Percentiles rank a stretch among this genome's conserved stretches.
These are phyloP conservation scores for Heteromurus nitidus DNA, from an alignment of 2,888 invertebrate genomes.

Conservation along the genomic window DNA sequence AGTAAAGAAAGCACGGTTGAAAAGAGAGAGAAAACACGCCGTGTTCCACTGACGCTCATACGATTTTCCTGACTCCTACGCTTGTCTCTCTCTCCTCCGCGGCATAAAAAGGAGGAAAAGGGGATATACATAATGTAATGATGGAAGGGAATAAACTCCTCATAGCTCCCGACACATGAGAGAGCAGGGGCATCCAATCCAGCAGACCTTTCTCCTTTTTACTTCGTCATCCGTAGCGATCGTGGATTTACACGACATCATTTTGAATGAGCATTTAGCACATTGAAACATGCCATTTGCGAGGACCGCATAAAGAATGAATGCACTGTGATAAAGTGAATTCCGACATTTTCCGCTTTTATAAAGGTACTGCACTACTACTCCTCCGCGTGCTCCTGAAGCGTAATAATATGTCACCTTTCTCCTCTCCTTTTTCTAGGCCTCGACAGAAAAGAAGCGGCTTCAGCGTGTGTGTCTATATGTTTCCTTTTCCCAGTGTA, in stretches of 20 bases:
- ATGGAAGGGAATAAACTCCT: conserved; percentile 28
- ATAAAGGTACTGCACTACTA: conserved; percentile 11
- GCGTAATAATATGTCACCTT: conserved; percentile 44
- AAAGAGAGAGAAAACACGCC: conserved; percentile 1
- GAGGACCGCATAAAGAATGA: conserved; percentile 12
- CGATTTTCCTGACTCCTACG: neutral
- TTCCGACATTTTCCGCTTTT: conserved; percentile 13
- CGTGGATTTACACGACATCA: conserved; percentile 45
- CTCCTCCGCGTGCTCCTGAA: conserved; percentile 27
- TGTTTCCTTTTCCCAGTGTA: too few species aligned
- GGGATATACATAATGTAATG: conserved; percentile 45
- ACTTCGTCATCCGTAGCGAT: conserved; percentile 24
- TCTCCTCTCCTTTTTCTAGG: conserved; percentile 15
- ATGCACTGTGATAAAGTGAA: conserved; percentile 27
- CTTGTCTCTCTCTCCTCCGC: conserved; percentile 1
- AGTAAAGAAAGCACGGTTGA: conserved; percentile 9
- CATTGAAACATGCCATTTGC: conserved; percentile 37
- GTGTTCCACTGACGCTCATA: too few species aligned
- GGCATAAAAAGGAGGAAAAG: conserved; percentile 8
- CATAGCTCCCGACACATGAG: conserved; percentile 32
- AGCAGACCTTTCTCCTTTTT: neutral
- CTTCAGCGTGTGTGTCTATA: too few species aligned
- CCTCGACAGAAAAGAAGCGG: too few species aligned
- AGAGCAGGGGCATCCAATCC: neutral
- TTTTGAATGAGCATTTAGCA: conserved; percentile 47